These are phyloP conservation scores for Zonitis immaculata DNA, from an alignment of 2,888 invertebrate species.

Conservation along the genomic window DNA sequence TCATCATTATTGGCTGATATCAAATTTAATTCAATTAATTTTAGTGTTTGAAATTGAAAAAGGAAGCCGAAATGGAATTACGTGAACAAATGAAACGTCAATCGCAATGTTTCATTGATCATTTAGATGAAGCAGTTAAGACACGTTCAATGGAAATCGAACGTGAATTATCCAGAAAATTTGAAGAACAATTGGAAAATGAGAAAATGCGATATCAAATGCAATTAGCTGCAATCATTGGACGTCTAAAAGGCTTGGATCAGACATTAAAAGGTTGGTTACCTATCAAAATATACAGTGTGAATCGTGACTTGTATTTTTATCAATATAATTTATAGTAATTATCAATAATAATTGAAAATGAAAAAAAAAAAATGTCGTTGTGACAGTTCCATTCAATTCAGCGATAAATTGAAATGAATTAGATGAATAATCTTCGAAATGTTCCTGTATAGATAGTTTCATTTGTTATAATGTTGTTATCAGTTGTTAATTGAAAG, in stretches of 20 bases:
- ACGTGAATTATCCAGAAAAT: conserved; percentile 51
- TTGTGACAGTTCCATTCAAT: too few species aligned
- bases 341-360: too few species aligned
- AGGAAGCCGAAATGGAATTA: conserved; percentile 66
- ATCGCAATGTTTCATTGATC: conserved; percentile 80
- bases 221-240: conserved; percentile 68
- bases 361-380: too few species aligned
- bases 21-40: conserved; percentile 21
- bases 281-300: too few species aligned
- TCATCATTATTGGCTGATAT: too few species aligned
- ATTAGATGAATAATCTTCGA: too few species aligned
- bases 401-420: too few species aligned
- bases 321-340: too few species aligned
- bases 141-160: conserved; percentile 52
- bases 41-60: conserved; percentile 61
- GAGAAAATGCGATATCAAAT: conserved; percentile 65
- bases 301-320: too few species aligned
- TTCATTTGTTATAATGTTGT: too few species aligned
- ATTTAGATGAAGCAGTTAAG: conserved; percentile 66
- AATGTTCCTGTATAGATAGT: too few species aligned
- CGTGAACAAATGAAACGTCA: conserved; percentile 78
- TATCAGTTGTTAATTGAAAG: neutral
- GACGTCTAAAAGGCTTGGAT: conserved; percentile 72
- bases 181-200: conserved; percentile 64
- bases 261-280: conserved; percentile 63